Evolutionary conservation across 2,888 invertebrate species (phyloP), one percentile per base, ranked within the genome.

Genomic region (Eucriotettix oculatus): DNA sequence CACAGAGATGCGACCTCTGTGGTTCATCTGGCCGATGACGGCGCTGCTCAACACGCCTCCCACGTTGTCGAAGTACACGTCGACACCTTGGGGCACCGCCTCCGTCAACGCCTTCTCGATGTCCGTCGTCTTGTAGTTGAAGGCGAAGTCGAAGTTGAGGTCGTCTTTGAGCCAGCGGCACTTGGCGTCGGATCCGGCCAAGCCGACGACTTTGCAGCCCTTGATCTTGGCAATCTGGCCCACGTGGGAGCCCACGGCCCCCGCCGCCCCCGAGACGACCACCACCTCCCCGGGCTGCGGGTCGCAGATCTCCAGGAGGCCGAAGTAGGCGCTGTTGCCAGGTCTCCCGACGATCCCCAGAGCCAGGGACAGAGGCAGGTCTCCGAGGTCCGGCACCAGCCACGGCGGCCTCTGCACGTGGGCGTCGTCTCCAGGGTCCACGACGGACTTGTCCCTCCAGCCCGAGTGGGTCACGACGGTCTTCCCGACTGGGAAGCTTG

Each of bases 11-110:
- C 85, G 73, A 0, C 86, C 85, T 64, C 70, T 76, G 40, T 64
- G 62, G 61, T 79, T 84, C 85, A 86, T 85, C 65, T 80, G 78
- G 41, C 76, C 73, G 3, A 85, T 71, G 1, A 85, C 76, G 1
- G 69, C 73, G 62, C 77, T 78, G 54, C 83, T 81, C 10, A 84
- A 74, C 65, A 81, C 79, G 1, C 85, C 86, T 9, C 85, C 85
- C 1, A 87, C 87, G 71, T 87, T 88, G 69, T 88, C 88, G 68
- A 87, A 88, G 68, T 84, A 88, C 68, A 85, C 84, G 68, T 88
- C 86, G 0, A 88, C 72, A 2, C 86, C 86, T n/a, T 84, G 73
- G 0, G 86, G 84, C 10, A 85, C 85, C 58, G 73, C 75, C 70
- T 81, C 74, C 64, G 77, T 78, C n/a, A 89, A 72, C 54, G 78